Evolutionary conservation across 2,888 invertebrate species (phyloP).

Genomic region (Eustalomyia histrio): DNA sequence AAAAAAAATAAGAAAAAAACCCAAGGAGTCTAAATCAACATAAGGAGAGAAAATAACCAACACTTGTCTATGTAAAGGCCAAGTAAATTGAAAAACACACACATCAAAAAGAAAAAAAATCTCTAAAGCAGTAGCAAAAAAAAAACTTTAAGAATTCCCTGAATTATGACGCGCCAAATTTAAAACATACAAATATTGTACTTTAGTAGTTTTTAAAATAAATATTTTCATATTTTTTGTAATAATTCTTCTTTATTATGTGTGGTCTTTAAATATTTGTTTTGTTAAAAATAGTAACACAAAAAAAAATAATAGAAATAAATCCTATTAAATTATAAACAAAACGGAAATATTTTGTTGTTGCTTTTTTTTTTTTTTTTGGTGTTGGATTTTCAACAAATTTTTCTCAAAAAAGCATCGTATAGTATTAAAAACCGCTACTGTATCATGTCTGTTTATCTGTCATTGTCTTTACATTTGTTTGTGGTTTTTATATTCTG

Average conservation of each 20-base stretch:
- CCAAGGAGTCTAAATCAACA: conserved; percentile 41
- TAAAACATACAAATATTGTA: conserved; percentile 6
- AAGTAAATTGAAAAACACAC: not conserved
- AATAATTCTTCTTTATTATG: conserved; percentile 3
- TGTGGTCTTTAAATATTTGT: conserved; percentile 37
- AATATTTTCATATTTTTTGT: conserved; percentile 16
- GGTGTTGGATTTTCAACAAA: not conserved
- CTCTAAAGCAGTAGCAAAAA: conserved; percentile 7
- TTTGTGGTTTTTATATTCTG: conserved; percentile 57
- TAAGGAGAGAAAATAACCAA: not conserved
- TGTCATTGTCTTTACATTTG: conserved; percentile 62
- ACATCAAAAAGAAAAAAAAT: not conserved
- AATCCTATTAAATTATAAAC: conserved; percentile 36
- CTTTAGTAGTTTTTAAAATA: not conserved
- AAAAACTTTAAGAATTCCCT: conserved; percentile 28
- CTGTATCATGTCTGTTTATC: conserved; percentile 56
- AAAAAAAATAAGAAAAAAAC: conserved; percentile 22
- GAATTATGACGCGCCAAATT: conserved; percentile 51
- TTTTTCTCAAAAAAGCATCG: too few relatives aligned
- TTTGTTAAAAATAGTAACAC: conserved; percentile 19
- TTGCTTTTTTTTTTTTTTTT: not conserved
- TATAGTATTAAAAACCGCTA: conserved; percentile 28
- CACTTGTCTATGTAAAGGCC: not conserved
- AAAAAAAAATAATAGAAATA: conserved; percentile 2
- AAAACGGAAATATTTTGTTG: conserved; percentile 38